These are phyloP conservation scores for Cladopsammia gracilis DNA, from an alignment of 64 coral and sea anemone genomes.

Conservation along the genomic window DNA sequence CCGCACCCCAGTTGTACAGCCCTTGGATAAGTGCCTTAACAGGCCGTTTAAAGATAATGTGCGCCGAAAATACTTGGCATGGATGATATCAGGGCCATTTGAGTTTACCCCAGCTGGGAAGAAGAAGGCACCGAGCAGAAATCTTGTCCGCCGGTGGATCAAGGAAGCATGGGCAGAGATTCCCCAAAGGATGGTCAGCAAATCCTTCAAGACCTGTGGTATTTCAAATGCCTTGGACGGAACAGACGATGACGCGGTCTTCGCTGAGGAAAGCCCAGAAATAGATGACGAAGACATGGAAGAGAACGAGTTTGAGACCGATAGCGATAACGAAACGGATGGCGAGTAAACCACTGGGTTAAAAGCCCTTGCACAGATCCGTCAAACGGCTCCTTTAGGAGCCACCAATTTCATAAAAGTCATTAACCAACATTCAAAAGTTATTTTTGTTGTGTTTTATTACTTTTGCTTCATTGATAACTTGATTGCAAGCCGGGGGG, in stretches of 20 bases:
- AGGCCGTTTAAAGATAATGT: too few relatives aligned
- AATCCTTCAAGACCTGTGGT: conserved; percentile 55
- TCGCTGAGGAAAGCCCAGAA: conserved; percentile 11
- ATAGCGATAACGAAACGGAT: conserved; percentile 16
- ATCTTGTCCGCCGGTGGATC: conserved; percentile 62
- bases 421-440: neutral
- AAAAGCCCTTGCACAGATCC: conserved; percentile 21
- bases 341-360: neutral
- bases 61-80: too few relatives aligned
- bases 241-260: conserved; percentile 56
- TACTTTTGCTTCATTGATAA: conserved; percentile 17
- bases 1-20: too few relatives aligned
- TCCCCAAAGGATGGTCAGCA: conserved; percentile 32
- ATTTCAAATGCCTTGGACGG: conserved; percentile 66
- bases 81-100: too few relatives aligned
- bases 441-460: conserved; percentile 24
- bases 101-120: neutral
- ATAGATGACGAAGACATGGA: conserved; percentile 32
- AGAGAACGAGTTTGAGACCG: conserved; percentile 44
- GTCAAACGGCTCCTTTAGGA: conserved; percentile 17
- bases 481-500: neutral
- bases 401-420: conserved; percentile 13
- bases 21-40: too few relatives aligned
- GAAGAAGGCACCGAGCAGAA: conserved; percentile 52
- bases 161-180: conserved; percentile 47